phyloP scores from a whole-genome alignment of 2,888 invertebrate species.

The Coecobrya sp. region DNA sequence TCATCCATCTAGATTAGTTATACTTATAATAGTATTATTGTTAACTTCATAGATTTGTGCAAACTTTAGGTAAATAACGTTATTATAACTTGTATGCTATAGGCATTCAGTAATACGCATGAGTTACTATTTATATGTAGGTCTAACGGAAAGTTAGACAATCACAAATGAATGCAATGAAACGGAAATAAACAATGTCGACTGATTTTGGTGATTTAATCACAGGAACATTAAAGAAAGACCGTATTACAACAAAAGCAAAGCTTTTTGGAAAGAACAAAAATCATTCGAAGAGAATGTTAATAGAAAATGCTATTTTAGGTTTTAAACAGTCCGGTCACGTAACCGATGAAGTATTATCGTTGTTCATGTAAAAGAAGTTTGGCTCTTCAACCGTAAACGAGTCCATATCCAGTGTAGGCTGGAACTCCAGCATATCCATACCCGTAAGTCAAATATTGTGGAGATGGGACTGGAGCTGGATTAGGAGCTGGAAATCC shows the following conservation, averaged over 20 bases:
- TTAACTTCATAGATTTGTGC: too few relatives aligned
- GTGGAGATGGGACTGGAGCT: conserved; percentile 60
- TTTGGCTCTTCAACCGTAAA: conserved; percentile 26
- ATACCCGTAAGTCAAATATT: conserved; percentile 62
- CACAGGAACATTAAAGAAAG: conserved; percentile 50
- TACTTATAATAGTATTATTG: too few relatives aligned
- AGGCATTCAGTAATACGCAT: too few relatives aligned
- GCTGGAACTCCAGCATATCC: conserved; percentile 18
- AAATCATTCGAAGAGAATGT: neutral
- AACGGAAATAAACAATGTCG: neutral
- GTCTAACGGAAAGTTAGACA: too few relatives aligned
- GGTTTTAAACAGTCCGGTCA: conserved; percentile 12
- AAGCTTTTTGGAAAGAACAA: conserved; percentile 37
- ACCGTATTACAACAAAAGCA: conserved; percentile 33
- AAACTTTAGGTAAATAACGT: too few relatives aligned
- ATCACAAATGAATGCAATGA: neutral
- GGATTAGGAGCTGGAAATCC: conserved; percentile 63
- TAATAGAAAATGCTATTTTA: conserved; percentile 5
- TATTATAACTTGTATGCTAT: too few relatives aligned
- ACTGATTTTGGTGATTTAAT: conserved; percentile 61
- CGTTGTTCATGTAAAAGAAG: neutral
- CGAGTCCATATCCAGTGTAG: conserved; percentile 42
- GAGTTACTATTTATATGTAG: too few relatives aligned
- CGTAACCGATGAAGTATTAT: conserved; percentile 18
- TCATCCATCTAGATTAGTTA: too few relatives aligned